These are phyloP conservation scores for Heterocephalus glaber DNA, from an alignment of 2,113 vertebrate species.

Conservation along the genomic window DNA sequence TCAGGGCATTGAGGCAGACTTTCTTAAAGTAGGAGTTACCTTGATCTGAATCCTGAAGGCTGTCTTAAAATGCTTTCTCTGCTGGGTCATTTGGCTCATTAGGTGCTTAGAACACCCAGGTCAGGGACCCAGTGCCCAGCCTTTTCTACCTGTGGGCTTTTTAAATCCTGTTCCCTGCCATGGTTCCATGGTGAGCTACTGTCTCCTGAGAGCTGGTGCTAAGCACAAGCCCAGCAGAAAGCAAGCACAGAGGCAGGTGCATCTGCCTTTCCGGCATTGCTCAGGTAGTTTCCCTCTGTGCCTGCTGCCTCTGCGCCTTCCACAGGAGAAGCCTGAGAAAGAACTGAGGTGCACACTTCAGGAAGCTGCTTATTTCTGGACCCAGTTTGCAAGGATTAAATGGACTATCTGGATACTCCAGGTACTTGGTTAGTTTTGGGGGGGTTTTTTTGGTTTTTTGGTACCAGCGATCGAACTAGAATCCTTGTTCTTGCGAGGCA, in stretches of 20 bases:
- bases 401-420: background rate
- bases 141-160: background rate
- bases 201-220: background rate
- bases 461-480: too few relatives aligned
- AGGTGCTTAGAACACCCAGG: background rate
- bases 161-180: background rate
- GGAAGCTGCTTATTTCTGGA: background rate
- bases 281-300: background rate
- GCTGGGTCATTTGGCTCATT: background rate
- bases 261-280: background rate
- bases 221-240: too few relatives aligned
- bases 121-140: background rate
- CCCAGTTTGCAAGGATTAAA: background rate
- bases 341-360: background rate
- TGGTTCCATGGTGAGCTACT: background rate
- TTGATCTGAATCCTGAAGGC: slow-evolving; percentile 12
- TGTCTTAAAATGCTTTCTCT: slow-evolving; percentile 14
- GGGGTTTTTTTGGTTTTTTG: too few relatives aligned
- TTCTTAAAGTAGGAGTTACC: slow-evolving; percentile 10
- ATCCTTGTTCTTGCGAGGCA: too few relatives aligned
- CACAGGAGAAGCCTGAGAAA: background rate
- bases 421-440: background rate
- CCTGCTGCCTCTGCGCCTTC: background rate
- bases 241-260: background rate
- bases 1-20: background rate